Evolutionary conservation across 2,888 invertebrate genomes (phyloP).

Genomic region (Alviniconcha strummeri): DNA sequence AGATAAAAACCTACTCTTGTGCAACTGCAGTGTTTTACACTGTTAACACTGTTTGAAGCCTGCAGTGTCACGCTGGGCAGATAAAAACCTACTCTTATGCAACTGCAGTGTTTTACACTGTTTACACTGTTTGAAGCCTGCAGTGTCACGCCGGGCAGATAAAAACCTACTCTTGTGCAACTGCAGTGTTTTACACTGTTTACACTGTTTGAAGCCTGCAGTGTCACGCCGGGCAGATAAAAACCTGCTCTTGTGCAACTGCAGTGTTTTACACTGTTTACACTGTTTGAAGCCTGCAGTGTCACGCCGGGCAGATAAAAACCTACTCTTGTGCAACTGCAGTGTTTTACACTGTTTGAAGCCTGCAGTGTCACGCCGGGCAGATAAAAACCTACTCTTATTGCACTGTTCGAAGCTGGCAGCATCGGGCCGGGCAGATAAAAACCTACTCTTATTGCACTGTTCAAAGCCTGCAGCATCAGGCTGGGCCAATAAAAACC

Average conservation of each 20-base stretch:
- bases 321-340: no score
- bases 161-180: constrained; percentile 61
- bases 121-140: constrained; percentile 63
- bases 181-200: no score
- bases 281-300: constrained; percentile 76
- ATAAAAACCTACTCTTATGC: constrained; percentile 62
- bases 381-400: constrained; percentile 62
- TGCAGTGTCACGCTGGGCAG: constrained; percentile 50
- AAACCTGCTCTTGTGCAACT: no score
- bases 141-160: neutral
- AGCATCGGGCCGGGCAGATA: constrained; percentile 81
- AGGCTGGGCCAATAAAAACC: constrained; percentile 2
- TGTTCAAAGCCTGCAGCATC: constrained; percentile 61
- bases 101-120: no score
- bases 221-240: constrained; percentile 59
- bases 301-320: no score
- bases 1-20: constrained; percentile 62
- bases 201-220: constrained; percentile 63
- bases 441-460: neutral
- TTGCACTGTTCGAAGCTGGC: constrained; percentile 80
- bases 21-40: no score
- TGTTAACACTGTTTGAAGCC: constrained; percentile 51
- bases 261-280: no score
- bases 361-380: constrained; percentile 79
- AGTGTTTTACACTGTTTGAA: constrained; percentile 78